Percentiles rank a stretch among this genome's conserved stretches.
Evolutionary conservation across 2,888 invertebrate species (phyloP).

Genomic region (Notodonta dromedarius): DNA sequence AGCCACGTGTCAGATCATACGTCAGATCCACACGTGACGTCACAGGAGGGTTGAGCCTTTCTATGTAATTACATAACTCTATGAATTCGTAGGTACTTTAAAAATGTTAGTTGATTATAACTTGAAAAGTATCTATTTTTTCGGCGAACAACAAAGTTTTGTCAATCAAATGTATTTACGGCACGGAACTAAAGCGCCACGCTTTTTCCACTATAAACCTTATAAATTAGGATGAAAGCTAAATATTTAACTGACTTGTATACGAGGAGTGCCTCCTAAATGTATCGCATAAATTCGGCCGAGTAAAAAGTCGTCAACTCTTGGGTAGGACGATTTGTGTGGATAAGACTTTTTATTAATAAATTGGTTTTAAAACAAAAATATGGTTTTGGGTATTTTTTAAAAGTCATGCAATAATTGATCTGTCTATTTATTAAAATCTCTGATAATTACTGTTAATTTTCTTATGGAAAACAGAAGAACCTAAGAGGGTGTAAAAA

Average conservation of each 20-base stretch:
- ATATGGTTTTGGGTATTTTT: background rate
- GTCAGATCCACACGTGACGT: too few relatives aligned
- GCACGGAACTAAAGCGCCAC: conserved; percentile 62
- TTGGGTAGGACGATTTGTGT: conserved; percentile 31
- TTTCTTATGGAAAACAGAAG: too few relatives aligned
- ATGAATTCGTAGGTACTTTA: too few relatives aligned
- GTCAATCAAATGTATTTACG: conserved; percentile 71
- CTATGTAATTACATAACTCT: background rate
- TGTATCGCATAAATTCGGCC: conserved; percentile 78
- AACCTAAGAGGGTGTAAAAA: too few relatives aligned
- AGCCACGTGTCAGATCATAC: too few relatives aligned
- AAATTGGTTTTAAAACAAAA: too few relatives aligned
- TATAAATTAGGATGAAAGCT: conserved; percentile 75
- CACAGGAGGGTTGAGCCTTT: too few relatives aligned
- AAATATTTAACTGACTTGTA: conserved; percentile 78
- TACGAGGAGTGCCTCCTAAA: conserved; percentile 75
- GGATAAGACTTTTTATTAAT: conserved; percentile 41
- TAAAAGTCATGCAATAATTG: too few relatives aligned
- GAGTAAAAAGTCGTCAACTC: conserved; percentile 79
- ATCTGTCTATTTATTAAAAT: too few relatives aligned
- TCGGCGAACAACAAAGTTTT: conserved; percentile 36
- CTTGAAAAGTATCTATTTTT: conserved; percentile 12
- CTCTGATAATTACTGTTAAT: too few relatives aligned
- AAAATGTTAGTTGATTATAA: too few relatives aligned
- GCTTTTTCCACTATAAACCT: conserved; percentile 68